Conservation (phyloP, 2,888 invertebrate species). For the Helicoverpa assulta region DNA sequence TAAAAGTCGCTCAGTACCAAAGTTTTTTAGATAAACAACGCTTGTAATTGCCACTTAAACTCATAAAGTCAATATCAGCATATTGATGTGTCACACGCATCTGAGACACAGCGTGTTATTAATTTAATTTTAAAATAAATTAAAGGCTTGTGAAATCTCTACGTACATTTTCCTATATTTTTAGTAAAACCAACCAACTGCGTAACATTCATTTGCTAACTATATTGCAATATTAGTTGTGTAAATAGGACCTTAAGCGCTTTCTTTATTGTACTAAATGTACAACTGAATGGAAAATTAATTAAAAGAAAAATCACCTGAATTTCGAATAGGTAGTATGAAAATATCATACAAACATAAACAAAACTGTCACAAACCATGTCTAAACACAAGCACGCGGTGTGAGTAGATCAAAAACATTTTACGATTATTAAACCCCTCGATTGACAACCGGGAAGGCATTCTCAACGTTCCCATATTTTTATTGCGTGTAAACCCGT, state of each 20-base stretch:
- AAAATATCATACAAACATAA: conserved; percentile 48
- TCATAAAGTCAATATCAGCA: conserved; percentile 76
- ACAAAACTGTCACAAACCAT: conserved; percentile 59
- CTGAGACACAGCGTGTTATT: conserved; percentile 71
- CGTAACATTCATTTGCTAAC: conserved; percentile 45
- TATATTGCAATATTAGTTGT: conserved; percentile 50
- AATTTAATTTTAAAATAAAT: conserved; percentile 70
- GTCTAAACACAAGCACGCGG: conserved; percentile 65
- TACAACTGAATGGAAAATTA: too few species aligned
- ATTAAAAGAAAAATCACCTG: too few species aligned
- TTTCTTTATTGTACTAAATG: conserved; percentile 2
- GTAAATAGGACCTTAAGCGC: conserved; percentile 39
- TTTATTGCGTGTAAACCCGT: conserved; percentile 90
- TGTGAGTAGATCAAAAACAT: conserved; percentile 85
- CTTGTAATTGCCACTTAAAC: conserved; percentile 73
- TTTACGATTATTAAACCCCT: conserved; percentile 89
- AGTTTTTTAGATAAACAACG: conserved; percentile 76
- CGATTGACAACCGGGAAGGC: conserved; percentile 89
- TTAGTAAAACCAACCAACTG: conserved; percentile 30
- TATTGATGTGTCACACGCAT: conserved; percentile 74
- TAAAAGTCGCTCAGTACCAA: conserved; percentile 71
- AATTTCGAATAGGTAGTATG: too few species aligned
- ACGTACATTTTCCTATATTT: conserved; percentile 34
- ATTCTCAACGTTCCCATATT: conserved; percentile 88
- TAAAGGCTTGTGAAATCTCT: conserved; percentile 37